Base-by-base conservation (phyloP, 1,140 invertebrate genomes). In the Rhysida immarginata region DNA sequence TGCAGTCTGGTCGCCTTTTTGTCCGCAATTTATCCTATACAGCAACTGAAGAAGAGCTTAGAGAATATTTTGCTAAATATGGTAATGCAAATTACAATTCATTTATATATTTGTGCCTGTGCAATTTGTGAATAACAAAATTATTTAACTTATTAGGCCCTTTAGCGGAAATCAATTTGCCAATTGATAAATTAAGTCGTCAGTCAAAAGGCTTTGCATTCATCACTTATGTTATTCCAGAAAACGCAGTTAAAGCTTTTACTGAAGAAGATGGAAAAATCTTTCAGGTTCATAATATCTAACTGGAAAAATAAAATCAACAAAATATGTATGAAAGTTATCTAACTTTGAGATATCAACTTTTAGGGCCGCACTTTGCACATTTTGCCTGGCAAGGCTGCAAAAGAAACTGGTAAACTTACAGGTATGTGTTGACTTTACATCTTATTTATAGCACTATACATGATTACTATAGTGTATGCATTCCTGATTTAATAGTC, bases 181-280 rank as follows among this genome's bases (percentile, higher is more conserved):
- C 96, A 0, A 78, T 99, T 53, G 95, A 98, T 69, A 77, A 75
- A 58, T 65, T 80, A 2, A 86, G 85, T 0, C 81, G 90, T 46
- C 83, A 87, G 70, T 75, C 82, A 0, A 97, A 98, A 75, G 96
- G 95, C 2, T 99, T 95, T 74, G 96, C 87, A 1, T 83, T 85
- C 2, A 77, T 99, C 0, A 92, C 89, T 0, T 99, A 84, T 69
- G 71, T 99, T 65, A 84, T 99, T 75, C 92, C 95, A 0, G 94
- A 98, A 69, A 84, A 99, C 74, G 96, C 96, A 0, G 78, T 89
- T 0, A 82, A 80, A 65, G 96, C 96, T 0, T 96, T 85, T 64
- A 75, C 77, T 18, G 80, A 83, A 63, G 72, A 98, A 1, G 94
- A 99, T 73, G 93, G 93, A 2, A 84, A 81, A 2, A 76, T 83